Conservation (phyloP, 1,140 invertebrate genomes). For the Atta texana region DNA sequence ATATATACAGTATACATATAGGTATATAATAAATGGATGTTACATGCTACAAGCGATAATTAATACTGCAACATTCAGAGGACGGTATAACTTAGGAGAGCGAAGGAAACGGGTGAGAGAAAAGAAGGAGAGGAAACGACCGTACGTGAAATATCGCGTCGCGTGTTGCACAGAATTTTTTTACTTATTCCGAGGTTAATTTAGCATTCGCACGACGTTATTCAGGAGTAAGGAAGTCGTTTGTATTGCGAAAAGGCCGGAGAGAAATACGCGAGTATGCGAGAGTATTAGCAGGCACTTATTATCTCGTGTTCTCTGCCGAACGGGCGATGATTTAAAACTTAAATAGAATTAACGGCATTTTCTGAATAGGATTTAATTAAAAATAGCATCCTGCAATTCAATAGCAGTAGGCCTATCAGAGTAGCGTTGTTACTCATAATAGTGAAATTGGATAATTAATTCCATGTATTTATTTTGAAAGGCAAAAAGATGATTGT, state of each 20-base stretch:
- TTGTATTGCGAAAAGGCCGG: conserved; percentile 40
- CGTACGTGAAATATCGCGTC: conserved; percentile 58
- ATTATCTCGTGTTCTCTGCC: conserved; percentile 5
- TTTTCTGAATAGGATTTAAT: conserved; percentile 26
- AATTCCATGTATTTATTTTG: neutral
- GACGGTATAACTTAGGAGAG: conserved; percentile 12
- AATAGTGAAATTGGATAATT: conserved; percentile 8
- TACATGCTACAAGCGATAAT: conserved; percentile 31
- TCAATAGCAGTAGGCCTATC: conserved; percentile 11
- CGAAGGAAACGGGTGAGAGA: conserved; percentile 12
- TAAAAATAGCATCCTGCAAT: conserved; percentile 43
- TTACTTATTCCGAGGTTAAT: conserved; percentile 61
- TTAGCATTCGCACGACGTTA: conserved; percentile 54
- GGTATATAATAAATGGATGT: neutral
- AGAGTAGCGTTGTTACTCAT: conserved; percentile 19
- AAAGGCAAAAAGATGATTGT: too few relatives aligned
- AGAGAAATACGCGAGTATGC: conserved; percentile 39
- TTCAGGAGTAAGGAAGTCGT: conserved; percentile 59
- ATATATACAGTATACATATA: neutral
- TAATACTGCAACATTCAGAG: conserved; percentile 39
- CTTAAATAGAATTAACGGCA: conserved; percentile 52
- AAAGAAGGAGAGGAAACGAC: conserved; percentile 26
- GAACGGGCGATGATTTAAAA: conserved; percentile 39
- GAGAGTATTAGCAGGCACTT: conserved; percentile 31
- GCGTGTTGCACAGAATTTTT: conserved; percentile 54